Evolutionary conservation across 2,797 vertebrate species (phyloP), one percentile per base, ranked within the genome.

Genomic region (Heterohyrax brucei): DNA sequence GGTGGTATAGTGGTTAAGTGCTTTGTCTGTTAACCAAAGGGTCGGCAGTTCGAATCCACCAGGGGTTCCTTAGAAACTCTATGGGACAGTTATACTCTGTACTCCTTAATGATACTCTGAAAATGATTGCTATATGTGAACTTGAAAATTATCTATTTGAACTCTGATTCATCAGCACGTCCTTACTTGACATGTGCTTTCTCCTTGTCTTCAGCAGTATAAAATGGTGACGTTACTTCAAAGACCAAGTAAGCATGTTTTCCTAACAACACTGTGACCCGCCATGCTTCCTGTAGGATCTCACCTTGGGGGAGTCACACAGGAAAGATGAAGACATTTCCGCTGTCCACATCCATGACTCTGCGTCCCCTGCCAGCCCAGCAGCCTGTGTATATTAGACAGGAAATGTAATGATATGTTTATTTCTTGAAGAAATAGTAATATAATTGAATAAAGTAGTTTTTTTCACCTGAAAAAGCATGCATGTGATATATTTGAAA

Each of bases 201-300:
- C 91, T 73, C 3, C 46, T 13, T 82, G 91, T 93, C 14, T 19
- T 89, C 85, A 88, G 61, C 28, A 79, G 3, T 50, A 6, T 89
- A 76, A 61, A 44, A 64, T 96, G 30, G 1, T 6, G 39, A 85
- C 72, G 53, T 79, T 73, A 53, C 89, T 91, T 89, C 72, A 28
- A 21, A 80, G 73, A 28, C 66, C 26, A 48, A 85, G 30, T 19
- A 48, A 26, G n/a, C 14, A 12, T 87, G 28, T 82, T 24, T 78
- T 66, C 44, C 10, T 79, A 33, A 39, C 39, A 1, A 44, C 64
- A 6, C 18, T 96, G 87, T 96, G 13, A 1, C 87, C 21, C 24
- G 68, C 70, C 0, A 39, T 61, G 95, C 95, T 96, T 95, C 50
- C 95, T 83, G 3, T 68, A 98, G 98, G 97, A 62, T 94, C 95